A percentile compares a stretch with the other conserved stretches of the same genome.
These are phyloP conservation scores for Rotaria socialis DNA, from an alignment of 2,888 invertebrate species.

Conservation along the genomic window DNA sequence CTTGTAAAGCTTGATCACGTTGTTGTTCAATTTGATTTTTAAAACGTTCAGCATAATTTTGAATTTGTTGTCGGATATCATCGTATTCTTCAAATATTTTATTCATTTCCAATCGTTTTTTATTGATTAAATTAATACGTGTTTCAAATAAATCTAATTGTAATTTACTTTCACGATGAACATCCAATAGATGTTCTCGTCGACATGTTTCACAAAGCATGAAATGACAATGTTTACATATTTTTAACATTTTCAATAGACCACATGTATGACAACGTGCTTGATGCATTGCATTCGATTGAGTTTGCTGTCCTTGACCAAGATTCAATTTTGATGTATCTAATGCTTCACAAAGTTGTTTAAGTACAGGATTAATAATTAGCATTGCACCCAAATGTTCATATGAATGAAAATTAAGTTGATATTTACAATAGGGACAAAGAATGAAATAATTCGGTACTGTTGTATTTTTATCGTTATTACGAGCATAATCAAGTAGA, in stretches of 20 bases:
- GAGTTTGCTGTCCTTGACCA: background rate
- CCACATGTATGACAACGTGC: background rate
- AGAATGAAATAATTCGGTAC: background rate
- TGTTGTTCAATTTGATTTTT: background rate
- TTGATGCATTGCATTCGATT: background rate
- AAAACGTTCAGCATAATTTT: background rate
- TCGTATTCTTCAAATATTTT: background rate
- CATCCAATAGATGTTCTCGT: background rate
- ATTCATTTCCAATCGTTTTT: background rate
- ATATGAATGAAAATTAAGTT: background rate
- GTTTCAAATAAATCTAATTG: background rate
- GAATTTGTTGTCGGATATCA: background rate
- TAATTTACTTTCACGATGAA: slow-evolving; percentile 11
- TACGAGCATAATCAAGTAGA: background rate
- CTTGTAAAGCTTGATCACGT: background rate
- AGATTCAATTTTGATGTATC: background rate
- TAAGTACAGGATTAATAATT: background rate
- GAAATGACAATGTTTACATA: background rate
- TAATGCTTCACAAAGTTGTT: background rate
- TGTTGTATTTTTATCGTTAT: background rate
- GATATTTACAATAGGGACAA: background rate
- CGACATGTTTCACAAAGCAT: background rate
- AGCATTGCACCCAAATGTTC: background rate
- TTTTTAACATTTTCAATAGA: background rate
- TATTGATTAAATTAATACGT: background rate